These are phyloP conservation scores for Nephrotoma guestfalica DNA, from an alignment of 2,888 invertebrate species.

Conservation along the genomic window DNA sequence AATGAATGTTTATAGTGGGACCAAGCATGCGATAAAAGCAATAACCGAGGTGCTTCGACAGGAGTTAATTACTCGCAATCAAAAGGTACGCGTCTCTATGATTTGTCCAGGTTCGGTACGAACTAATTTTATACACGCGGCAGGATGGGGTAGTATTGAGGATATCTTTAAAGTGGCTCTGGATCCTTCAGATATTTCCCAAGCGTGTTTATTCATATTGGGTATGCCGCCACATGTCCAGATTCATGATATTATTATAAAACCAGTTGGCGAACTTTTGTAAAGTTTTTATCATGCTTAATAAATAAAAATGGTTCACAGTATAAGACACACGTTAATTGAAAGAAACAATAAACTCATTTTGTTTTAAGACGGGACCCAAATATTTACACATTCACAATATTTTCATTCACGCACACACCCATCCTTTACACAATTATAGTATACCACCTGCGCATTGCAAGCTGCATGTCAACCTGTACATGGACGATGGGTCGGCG, in stretches of 20 bases:
- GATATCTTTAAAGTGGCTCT: neutral
- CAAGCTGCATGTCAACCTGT: no score
- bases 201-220: constrained; percentile 19
- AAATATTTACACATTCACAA: no score
- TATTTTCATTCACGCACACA: no score
- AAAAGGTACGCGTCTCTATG: neutral
- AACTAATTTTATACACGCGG: neutral
- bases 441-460: no score
- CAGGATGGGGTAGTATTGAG: neutral
- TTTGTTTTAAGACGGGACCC: no score
- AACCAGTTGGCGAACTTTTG: neutral
- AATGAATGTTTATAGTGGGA: constrained; percentile 21
- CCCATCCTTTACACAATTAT: no score
- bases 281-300: neutral
- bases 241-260: neutral
- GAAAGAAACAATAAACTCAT: no score
- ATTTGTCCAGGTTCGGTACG: neutral
- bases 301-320: no score
- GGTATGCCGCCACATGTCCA: constrained; percentile 22
- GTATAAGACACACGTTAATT: no score
- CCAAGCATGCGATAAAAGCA: constrained; percentile 21
- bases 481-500: no score
- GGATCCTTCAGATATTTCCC: constrained; percentile 17
- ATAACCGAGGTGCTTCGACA: constrained; percentile 21
- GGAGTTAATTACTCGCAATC: constrained; percentile 14